Base-by-base conservation (phyloP, 2,797 vertebrate species). In the Ptychadena robeensis region DNA sequence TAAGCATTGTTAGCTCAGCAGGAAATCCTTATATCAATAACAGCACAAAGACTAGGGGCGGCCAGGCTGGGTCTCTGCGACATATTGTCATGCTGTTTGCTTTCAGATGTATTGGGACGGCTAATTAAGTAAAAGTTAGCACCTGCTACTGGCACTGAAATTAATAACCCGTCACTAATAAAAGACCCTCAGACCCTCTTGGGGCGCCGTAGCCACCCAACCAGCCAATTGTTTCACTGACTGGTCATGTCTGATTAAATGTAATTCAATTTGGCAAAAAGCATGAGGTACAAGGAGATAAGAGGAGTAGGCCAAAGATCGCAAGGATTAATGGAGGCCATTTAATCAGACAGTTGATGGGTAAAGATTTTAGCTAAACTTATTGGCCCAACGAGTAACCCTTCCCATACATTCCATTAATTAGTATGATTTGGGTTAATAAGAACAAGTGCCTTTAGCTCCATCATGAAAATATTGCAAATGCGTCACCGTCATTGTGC, bases 91-190 rank as follows among this genome's bases (percentile, higher is more conserved):
- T 27, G 37, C 69, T 79, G 38, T 63, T 74, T 83, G 68, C 69
- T 65, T 68, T 84, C 44, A 68, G 48, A 74, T 75, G 28, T 63
- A 84, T 84, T 64, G 34, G 38, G n/a, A 14, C n/a, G 30, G 61
- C 77, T 84, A 80, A 84, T 84, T 84, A 84, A 75, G 66, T 84
- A 63, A 63, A 74, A 48, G 9, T 30, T n/a, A 64, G 35, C 70
- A 80, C 70, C 76, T 80, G 82, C 77, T 61, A 74, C 48, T 18
- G 27, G 70, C 48, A 79, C 48, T 67, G 63, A 80, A 84, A 80
- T 74, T 79, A 84, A 84, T 84, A 83, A 73, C 61, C 82, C 82
- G 34, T 84, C 64, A 74, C 82, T 84, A 79, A 83, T 79, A 80
- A 73, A 61, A 65, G 63, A 18, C 31, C 59, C 9, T 9, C 18